Evolutionary conservation across 2,888 invertebrate genomes (phyloP).

Genomic region (Calephelis perditalis): DNA sequence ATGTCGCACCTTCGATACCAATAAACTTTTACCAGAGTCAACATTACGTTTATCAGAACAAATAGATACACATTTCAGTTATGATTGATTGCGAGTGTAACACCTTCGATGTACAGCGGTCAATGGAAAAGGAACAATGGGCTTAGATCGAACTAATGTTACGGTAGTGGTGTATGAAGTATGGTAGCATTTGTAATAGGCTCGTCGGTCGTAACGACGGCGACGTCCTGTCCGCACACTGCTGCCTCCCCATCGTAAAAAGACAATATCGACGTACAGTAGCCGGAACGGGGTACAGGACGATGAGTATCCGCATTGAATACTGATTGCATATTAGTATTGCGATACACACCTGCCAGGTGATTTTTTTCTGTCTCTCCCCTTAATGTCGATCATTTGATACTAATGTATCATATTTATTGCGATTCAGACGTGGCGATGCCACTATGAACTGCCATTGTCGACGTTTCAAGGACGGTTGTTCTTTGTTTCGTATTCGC

Average conservation of each 20-base stretch:
- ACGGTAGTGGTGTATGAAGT: constrained; percentile 60
- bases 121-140: constrained; percentile 60
- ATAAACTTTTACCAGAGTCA: constrained; percentile 38
- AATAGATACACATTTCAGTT: constrained; percentile 50
- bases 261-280: constrained; percentile 77
- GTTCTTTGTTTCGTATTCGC: constrained; percentile 40
- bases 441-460: constrained; percentile 57
- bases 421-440: constrained; percentile 59
- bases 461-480: constrained; percentile 55
- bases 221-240: constrained; percentile 73
- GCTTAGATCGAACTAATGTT: constrained; percentile 43
- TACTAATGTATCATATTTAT: constrained; percentile 72
- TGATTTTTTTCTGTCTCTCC: constrained; percentile 71
- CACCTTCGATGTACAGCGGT: constrained; percentile 42
- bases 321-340: constrained; percentile 77
- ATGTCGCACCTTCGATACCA: constrained; percentile 71
- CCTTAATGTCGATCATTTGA: constrained; percentile 76
- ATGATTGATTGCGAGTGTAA: constrained; percentile 37
- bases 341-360: constrained; percentile 73
- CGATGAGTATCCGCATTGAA: constrained; percentile 68
- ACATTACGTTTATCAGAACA: constrained; percentile 25
- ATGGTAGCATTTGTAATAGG: constrained; percentile 73
- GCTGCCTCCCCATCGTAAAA: constrained; percentile 70
- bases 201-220: constrained; percentile 70
- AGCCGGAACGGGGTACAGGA: constrained; percentile 78